These are phyloP conservation scores for Numenius arquata DNA, from an alignment of 2,113 vertebrate species.

Conservation along the genomic window DNA sequence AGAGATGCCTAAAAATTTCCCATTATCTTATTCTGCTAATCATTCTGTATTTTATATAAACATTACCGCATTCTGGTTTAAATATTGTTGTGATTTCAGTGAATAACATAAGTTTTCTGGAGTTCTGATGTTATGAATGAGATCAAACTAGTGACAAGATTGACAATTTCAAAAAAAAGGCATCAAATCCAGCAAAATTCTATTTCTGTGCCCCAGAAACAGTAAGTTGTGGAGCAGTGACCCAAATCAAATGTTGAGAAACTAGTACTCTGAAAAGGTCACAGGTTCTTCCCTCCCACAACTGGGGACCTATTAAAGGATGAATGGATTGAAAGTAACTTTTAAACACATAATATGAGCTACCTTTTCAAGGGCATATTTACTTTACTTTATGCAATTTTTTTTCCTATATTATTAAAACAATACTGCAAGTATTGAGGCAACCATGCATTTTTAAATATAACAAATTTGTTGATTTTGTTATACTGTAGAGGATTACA, in stretches of 20 bases:
- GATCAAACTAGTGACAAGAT: neutral
- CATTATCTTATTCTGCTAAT: neutral
- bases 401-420: neutral
- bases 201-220: neutral
- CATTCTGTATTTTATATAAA: neutral
- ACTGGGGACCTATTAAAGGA: neutral
- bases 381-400: neutral
- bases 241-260: neutral
- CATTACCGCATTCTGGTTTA: neutral
- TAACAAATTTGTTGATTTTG: neutral
- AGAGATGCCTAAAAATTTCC: neutral
- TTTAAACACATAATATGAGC: neutral
- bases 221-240: neutral
- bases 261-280: neutral
- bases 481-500: neutral
- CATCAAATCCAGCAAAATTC: neutral
- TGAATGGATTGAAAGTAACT: neutral
- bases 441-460: neutral
- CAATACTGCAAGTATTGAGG: neutral
- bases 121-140: neutral
- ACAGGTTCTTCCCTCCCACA: neutral
- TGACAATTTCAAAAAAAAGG: neutral
- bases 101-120: neutral
- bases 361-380: neutral
- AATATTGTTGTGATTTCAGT: neutral